phyloP scores from a whole-genome alignment of 2,797 vertebrate species.

The Sylvilagus floridanus region DNA sequence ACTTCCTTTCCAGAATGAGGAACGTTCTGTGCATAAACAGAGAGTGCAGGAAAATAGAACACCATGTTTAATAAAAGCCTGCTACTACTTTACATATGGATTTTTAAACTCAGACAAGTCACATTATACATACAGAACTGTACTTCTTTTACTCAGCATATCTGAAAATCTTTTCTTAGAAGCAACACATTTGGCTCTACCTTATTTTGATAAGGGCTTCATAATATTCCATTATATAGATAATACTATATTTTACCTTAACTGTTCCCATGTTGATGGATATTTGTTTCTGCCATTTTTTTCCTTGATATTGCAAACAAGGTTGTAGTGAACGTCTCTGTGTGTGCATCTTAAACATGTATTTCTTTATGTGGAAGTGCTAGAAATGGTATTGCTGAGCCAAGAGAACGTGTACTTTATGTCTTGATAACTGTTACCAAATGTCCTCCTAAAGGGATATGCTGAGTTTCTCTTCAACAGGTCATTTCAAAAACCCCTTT shows the following conservation, averaged over 20 bases:
- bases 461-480: background rate
- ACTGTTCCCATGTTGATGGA: background rate
- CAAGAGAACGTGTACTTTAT: constrained; percentile 17
- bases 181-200: constrained; percentile 58
- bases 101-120: constrained; percentile 62
- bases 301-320: constrained; percentile 2
- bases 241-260: background rate
- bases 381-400: constrained; percentile 21
- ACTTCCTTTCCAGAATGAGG: constrained; percentile 53
- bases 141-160: constrained; percentile 51
- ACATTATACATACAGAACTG: constrained; percentile 18
- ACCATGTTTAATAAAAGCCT: constrained; percentile 58
- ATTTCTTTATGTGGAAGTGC: background rate
- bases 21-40: constrained; percentile 56
- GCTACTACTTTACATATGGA: constrained; percentile 51
- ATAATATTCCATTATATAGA: constrained; percentile 19
- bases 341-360: background rate
- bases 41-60: constrained; percentile 50
- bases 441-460: background rate
- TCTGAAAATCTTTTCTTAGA: constrained; percentile 56
- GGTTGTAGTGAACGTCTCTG: background rate
- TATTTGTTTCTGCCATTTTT: background rate
- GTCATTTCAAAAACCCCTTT: background rate
- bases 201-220: constrained; percentile 24
- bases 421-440: constrained; percentile 21